Base-by-base conservation (phyloP, 2,113 vertebrate species). In the Epinephelus fuscoguttatus region DNA sequence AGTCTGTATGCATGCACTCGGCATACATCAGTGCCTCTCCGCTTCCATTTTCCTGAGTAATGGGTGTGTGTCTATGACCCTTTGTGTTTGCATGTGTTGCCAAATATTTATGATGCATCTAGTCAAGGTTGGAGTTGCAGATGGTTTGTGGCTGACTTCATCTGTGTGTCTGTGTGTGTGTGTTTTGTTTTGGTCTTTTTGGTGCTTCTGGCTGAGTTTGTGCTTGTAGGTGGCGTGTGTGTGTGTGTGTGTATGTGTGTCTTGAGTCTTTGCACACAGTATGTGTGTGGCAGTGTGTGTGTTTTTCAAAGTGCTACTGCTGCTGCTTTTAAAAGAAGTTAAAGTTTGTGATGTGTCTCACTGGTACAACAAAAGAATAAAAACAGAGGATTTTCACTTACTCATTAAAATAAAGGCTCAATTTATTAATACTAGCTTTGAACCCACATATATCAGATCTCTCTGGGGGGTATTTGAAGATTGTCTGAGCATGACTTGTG, bases 21-120 rank as follows among this genome's bases (percentile, higher is more conserved):
- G 21, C 4, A 0, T n/a, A 37, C 76, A 81, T 59, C 62, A 66
- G 49, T 63, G 77, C 60, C 77, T 66, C 75, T n/a, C 9, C 15
- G 25, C 23, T 82, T 57, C 70, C 52, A 74, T 62, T 81, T 82
- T 55, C 57, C 75, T 53, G 81, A 73, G 74, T 71, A 67, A 67
- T 27, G 21, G 23, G 25, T 40, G 70, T 18, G 7, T 25, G 42
- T 67, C 66, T 27, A 67, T 68, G 75, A 52, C n/a, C 37, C 18
- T 23, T 60, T 13, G 57, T 63, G 47, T 82, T 40, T 63, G 70
- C 42, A 30, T 70, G 63, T 6, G 56, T 61, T 80, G 62, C 67
- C 4, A 64, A 75, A 79, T 88, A 80, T 89, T 88, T 81, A 60
- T 75, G 82, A 70, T 88, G 83, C 78, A 87, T 81, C 81, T 70